These are phyloP conservation scores for Oreotrochilus melanogaster DNA, from an alignment of 2,113 vertebrate species.

Conservation along the genomic window DNA sequence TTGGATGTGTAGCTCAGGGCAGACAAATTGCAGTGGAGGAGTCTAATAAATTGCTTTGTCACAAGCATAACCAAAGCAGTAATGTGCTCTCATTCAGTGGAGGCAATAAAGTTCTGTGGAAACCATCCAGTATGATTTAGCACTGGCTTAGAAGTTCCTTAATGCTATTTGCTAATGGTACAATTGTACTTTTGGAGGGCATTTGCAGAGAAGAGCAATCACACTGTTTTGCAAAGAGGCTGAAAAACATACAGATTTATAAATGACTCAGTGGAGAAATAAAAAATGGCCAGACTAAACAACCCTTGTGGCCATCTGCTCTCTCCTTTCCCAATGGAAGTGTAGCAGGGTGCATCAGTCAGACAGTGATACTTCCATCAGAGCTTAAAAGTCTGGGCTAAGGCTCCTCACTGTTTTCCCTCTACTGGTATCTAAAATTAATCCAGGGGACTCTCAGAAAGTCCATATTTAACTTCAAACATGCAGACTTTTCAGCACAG, in stretches of 20 bases:
- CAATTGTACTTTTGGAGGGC: slow-evolving; percentile 18
- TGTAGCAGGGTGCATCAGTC: background rate
- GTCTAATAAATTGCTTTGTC: background rate
- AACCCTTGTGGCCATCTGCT: background rate
- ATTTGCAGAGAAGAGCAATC: background rate
- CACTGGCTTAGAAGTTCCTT: background rate
- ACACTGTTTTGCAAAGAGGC: background rate
- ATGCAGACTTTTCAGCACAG: background rate
- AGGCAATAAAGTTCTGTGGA: slow-evolving; percentile 1
- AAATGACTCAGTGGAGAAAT: background rate
- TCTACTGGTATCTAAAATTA: background rate
- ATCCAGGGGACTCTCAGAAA: background rate
- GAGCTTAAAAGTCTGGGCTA: background rate
- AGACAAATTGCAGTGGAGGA: slow-evolving; percentile 6
- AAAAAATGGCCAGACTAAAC: background rate
- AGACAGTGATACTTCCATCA: background rate
- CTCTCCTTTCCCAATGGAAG: background rate
- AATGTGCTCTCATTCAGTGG: background rate
- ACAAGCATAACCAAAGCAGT: background rate
- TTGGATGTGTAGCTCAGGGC: background rate
- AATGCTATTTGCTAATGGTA: slow-evolving; percentile 1
- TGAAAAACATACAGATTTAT: background rate
- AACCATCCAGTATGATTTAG: background rate
- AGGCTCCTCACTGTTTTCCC: background rate
- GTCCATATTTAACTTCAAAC: background rate